Conservation (phyloP, 2,888 invertebrate species). For the Drosophila eohydei region DNA sequence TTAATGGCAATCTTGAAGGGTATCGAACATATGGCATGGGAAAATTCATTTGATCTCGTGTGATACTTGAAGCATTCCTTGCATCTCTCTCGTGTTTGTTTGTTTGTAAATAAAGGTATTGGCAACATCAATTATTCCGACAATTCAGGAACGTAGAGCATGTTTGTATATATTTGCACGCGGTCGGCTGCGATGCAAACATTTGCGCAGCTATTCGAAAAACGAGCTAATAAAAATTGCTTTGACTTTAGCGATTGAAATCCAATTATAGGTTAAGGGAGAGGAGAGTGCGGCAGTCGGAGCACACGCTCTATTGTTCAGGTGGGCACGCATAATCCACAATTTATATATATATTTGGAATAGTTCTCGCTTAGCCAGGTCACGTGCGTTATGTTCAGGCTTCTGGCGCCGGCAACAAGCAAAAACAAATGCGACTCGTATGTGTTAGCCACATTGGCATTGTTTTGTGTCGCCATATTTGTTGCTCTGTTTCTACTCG, state of each 20-base stretch:
- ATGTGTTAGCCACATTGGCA: constrained; percentile 22
- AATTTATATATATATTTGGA: constrained; percentile 14
- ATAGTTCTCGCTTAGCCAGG: constrained; percentile 45
- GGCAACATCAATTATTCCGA: constrained; percentile 53
- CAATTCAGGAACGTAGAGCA: constrained; percentile 6
- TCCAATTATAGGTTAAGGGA: constrained; percentile 58
- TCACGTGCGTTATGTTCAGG: constrained; percentile 58
- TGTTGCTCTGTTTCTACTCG: constrained; percentile 6
- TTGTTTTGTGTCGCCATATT: constrained; percentile 46
- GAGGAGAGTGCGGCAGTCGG: not conserved
- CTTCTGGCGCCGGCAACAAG: constrained; percentile 2
- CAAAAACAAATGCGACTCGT: constrained; percentile 5
- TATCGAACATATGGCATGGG: constrained; percentile 12
- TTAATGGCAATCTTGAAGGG: constrained; percentile 8
- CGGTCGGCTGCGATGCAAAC: constrained; percentile 15
- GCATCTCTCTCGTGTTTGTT: constrained; percentile 23
- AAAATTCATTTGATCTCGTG: constrained; percentile 1
- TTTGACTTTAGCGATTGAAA: constrained; percentile 56
- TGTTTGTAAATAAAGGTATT: constrained; percentile 61
- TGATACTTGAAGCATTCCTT: constrained; percentile 8
- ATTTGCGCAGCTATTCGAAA: constrained; percentile 26
- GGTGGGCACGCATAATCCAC: constrained; percentile 34
- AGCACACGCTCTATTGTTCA: constrained; percentile 13
- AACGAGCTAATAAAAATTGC: constrained; percentile 66
- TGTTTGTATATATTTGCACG: constrained; percentile 19